Evolutionary conservation across 1,140 invertebrate species (phyloP).

Genomic region (Anastatus disparis): DNA sequence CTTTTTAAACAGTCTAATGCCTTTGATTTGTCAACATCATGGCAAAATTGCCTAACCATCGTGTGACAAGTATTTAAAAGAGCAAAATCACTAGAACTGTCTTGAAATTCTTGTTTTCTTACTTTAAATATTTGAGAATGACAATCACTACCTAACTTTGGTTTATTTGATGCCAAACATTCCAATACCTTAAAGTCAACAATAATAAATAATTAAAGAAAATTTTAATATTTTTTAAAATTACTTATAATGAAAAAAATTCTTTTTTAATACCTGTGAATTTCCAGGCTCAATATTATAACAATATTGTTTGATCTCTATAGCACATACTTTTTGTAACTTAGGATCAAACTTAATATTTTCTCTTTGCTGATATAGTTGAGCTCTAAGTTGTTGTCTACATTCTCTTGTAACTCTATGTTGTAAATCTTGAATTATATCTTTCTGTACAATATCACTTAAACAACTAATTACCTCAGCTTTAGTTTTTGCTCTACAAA

Average conservation of each 20-base stretch:
- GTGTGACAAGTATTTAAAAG: conserved; percentile 83
- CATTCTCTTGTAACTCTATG: conserved; percentile 87
- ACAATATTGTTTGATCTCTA: conserved; percentile 85
- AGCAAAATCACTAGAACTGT: conserved; percentile 87
- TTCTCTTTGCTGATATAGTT: conserved; percentile 89
- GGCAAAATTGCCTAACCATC: conserved; percentile 86
- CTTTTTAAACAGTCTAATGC: conserved; percentile 80
- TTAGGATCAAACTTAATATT: conserved; percentile 86
- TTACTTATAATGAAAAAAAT: not conserved
- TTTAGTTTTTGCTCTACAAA: conserved; percentile 80
- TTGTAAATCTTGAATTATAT: conserved; percentile 82
- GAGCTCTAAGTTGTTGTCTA: conserved; percentile 86
- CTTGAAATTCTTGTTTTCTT: conserved; percentile 85
- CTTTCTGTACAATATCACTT: conserved; percentile 88
- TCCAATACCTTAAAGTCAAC: conserved; percentile 80
- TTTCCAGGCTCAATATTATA: conserved; percentile 78
- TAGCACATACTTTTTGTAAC: conserved; percentile 77
- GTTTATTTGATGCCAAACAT: conserved; percentile 81
- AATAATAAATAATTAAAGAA: not conserved
- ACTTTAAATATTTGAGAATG: conserved; percentile 85
- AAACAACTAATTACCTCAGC: conserved; percentile 91
- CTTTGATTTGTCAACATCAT: conserved; percentile 74
- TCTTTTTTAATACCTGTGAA: conserved; percentile 72
- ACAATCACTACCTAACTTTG: conserved; percentile 76
- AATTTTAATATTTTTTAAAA: not conserved